phyloP scores from a whole-genome alignment of 2,113 vertebrate genomes.

The Melanocharis versteri region DNA sequence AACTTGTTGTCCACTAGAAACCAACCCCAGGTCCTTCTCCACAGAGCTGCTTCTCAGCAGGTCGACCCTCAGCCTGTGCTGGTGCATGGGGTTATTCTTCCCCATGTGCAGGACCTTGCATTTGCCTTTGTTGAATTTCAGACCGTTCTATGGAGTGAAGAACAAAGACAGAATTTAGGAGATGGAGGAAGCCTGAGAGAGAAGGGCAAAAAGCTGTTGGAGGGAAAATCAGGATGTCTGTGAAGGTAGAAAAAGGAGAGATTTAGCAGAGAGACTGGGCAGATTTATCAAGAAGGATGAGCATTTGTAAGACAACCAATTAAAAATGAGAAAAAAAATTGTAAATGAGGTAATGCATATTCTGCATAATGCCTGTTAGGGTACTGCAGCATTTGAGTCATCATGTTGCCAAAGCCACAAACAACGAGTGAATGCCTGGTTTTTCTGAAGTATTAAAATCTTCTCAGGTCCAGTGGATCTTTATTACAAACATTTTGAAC shows the following conservation, averaged over 20 bases:
- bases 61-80: rapidly evolving
- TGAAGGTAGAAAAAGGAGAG: background rate
- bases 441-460: background rate
- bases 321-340: background rate
- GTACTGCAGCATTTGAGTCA: background rate
- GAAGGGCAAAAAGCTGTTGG: background rate
- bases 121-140: background rate
- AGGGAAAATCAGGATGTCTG: background rate
- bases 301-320: background rate
- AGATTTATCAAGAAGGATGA: background rate
- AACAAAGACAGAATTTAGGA: background rate
- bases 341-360: background rate
- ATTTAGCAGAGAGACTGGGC: background rate
- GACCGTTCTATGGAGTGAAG: background rate
- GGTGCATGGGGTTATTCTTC: background rate
- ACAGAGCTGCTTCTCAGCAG: background rate
- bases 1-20: background rate
- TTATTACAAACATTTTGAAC: constrained; percentile 11
- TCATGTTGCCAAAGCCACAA: background rate
- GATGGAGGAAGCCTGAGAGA: background rate
- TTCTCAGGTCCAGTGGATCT: background rate
- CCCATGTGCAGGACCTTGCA: rapidly evolving
- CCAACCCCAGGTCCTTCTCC: background rate
- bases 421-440: background rate
- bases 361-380: background rate